phyloP scores from a whole-genome alignment of 1,140 invertebrate species.

The Leptoteleia sp. region DNA sequence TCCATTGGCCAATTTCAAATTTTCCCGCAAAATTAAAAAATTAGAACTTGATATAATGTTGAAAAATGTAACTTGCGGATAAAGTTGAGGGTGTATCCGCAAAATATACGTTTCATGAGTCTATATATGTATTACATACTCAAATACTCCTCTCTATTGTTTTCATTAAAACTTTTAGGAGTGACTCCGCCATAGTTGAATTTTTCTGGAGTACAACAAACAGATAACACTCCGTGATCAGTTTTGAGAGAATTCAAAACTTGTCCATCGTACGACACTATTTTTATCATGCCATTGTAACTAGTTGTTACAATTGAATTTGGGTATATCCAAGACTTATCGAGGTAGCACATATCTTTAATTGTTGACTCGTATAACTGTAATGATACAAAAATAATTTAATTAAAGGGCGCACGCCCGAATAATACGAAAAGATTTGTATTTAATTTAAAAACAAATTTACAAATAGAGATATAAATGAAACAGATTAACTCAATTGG shows the following conservation, averaged over 20 bases:
- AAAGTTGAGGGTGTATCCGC: no score
- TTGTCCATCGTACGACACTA: constrained; percentile 24
- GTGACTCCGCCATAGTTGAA: constrained; percentile 31
- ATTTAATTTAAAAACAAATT: no score
- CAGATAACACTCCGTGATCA: constrained; percentile 29
- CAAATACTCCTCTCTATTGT: constrained; percentile 23
- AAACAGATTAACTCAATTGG: no score
- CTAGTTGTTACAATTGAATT: constrained; percentile 35
- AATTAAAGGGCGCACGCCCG: no score
- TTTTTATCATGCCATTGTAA: constrained; percentile 29
- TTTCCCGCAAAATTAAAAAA: no score
- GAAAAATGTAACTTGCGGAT: no score
- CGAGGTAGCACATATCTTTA: constrained; percentile 42
- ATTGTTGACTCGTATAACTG: constrained; percentile 36
- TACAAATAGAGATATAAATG: no score
- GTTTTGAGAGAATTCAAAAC: constrained; percentile 35
- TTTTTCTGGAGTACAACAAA: constrained; percentile 45
- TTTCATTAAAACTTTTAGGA: constrained; percentile 25
- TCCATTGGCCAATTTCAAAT: no score
- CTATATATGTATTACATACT: no score
- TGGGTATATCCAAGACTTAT: constrained; percentile 37
- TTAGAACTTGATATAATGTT: no score
- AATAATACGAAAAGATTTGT: no score
- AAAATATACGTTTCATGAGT: no score
- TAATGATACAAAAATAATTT: not conserved